phyloP scores from a whole-genome alignment of 64 coral and sea anemone genomes.

The Astreopora myriophthalma region DNA sequence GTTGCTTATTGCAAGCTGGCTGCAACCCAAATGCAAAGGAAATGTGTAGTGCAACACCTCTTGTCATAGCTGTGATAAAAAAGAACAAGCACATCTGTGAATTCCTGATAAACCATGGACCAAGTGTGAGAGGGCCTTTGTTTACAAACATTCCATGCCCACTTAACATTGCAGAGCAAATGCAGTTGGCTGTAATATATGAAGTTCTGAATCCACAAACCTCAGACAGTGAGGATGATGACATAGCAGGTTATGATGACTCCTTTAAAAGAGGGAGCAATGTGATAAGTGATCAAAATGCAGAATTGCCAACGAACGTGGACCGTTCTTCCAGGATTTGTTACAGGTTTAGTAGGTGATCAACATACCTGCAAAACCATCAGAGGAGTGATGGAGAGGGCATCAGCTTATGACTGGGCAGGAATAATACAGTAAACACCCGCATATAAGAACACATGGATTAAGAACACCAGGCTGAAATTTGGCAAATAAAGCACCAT shows the following conservation, averaged over 20 bases:
- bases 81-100: constrained; percentile 36
- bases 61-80: constrained; percentile 17
- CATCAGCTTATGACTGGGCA: constrained; percentile 10
- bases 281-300: neutral
- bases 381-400: neutral
- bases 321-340: neutral
- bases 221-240: constrained; percentile 60
- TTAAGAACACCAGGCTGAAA: constrained; percentile 53
- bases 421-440: neutral
- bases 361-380: constrained; percentile 14
- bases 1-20: constrained; percentile 25
- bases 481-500: constrained; percentile 47
- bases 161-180: constrained; percentile 10
- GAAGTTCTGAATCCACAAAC: constrained; percentile 8
- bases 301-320: neutral
- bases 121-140: constrained; percentile 42
- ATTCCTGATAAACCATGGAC: constrained; percentile 18
- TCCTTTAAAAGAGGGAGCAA: constrained; percentile 1
- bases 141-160: constrained; percentile 40
- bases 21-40: constrained; percentile 38
- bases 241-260: constrained; percentile 39
- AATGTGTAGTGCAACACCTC: constrained; percentile 42
- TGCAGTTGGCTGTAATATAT: constrained; percentile 38
- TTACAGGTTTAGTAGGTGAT: neutral
- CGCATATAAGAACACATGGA: constrained; percentile 56